Evolutionary conservation across 2,113 vertebrate species (phyloP), one percentile per base, ranked within the genome.

Genomic region (Taurulus bubalis): DNA sequence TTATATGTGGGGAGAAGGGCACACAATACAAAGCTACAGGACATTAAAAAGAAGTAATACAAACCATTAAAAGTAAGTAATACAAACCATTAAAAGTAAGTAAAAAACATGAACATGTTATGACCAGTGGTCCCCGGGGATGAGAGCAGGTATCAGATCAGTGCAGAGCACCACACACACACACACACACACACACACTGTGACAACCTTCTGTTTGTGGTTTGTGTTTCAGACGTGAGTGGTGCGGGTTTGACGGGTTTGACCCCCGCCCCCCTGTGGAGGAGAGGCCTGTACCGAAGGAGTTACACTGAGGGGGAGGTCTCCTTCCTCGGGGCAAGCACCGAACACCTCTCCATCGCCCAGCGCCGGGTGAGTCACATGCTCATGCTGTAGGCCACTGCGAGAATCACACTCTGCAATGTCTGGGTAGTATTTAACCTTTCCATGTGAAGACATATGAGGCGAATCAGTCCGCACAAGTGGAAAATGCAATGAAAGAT

Each of bases 271-370:
- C 73, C 85, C 0, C 84, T 90, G 26, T 90, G 95, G 88, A 93
- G 93, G 86, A 95, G 93, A 80, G 81, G 85, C 0, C 85, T 93
- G 36, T 95, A 93, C 83, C 94, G 89, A 80, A 90, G 92, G 85
- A 96, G 93, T 77, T 95, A 90, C 86, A 91, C 93, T 4, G 95
- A 96, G 83, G 96, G 94, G 53, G 95, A 94, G 49, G 83, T 65
- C 71, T 86, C 66, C 77, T 94, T 93, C 90, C 86, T 89, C 34
- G 70, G 87, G 66, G 90, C 89, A 68, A 87, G 84, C 71, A 75
- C 77, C 0, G 94, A 95, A 28, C 86, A 80, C 28, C 91, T 94
- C 51, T 82, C 86, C 86, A 72, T 79, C 79, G 79, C 84, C 0
- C 90, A 91, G 80, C 93, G 90, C 90, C 93, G 93, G 91, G 96